Percentiles rank a stretch among this genome's conserved stretches.
Evolutionary conservation across 1,140 invertebrate genomes (phyloP).

Genomic region (Zaprionus capensis): DNA sequence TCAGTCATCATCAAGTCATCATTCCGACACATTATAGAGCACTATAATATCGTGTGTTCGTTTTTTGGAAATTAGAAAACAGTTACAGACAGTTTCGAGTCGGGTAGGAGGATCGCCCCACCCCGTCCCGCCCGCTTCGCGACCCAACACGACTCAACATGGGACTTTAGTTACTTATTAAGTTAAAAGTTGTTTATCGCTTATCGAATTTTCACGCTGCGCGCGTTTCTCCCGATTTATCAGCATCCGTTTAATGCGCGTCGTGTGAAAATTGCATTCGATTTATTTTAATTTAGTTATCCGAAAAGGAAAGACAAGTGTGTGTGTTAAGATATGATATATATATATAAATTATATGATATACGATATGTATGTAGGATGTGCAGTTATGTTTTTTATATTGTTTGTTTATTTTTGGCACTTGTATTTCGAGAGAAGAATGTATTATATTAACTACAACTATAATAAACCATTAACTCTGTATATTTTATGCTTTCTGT

Average conservation of each 20-base stretch:
- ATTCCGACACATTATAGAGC: conserved; percentile 54
- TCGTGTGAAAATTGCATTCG: conserved; percentile 50
- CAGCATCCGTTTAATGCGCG: conserved; percentile 59
- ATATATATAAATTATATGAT: conserved; percentile 3
- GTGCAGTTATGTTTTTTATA: conserved; percentile 50
- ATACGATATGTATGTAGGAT: conserved; percentile 23
- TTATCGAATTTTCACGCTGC: conserved; percentile 48
- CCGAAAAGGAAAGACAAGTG: conserved; percentile 58
- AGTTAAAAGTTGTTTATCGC: conserved; percentile 42
- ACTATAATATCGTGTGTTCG: conserved; percentile 64
- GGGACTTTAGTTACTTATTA: conserved; percentile 78
- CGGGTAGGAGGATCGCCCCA: conserved; percentile 14
- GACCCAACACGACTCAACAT: conserved; percentile 46
- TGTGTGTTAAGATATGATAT: conserved; percentile 42
- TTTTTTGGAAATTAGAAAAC: conserved; percentile 75
- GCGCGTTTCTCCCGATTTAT: conserved; percentile 40
- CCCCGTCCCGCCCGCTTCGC: conserved; percentile 23
- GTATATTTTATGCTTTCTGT: conserved; percentile 72
- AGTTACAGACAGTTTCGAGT: conserved; percentile 52
- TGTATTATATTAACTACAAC: conserved; percentile 78
- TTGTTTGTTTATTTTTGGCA: conserved; percentile 67
- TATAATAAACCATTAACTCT: conserved; percentile 63
- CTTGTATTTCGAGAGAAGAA: conserved; percentile 57
- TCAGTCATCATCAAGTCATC: conserved; percentile 66
- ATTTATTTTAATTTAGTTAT: conserved; percentile 47